Conservation (phyloP, 2,888 invertebrate genomes). For the Platynereis dumerilii region DNA sequence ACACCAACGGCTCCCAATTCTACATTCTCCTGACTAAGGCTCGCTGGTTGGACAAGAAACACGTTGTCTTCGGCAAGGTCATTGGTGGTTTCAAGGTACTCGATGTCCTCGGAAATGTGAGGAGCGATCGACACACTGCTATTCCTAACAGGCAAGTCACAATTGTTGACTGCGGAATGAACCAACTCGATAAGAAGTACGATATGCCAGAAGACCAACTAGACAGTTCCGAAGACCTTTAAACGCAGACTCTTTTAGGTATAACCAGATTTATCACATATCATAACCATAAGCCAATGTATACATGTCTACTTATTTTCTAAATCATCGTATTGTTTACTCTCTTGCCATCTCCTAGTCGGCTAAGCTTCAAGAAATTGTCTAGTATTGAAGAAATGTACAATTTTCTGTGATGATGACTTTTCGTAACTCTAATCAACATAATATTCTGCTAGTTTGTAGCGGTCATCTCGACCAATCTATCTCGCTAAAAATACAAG, state of each 20-base stretch:
- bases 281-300: too few relatives aligned
- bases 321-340: too few relatives aligned
- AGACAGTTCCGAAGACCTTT: constrained; percentile 41
- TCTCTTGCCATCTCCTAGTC: too few relatives aligned
- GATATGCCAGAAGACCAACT: constrained; percentile 49
- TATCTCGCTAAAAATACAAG: too few relatives aligned
- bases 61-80: constrained; percentile 63
- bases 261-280: too few relatives aligned
- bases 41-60: constrained; percentile 61
- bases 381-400: too few relatives aligned
- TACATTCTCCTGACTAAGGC: constrained; percentile 59
- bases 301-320: too few relatives aligned
- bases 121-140: constrained; percentile 45
- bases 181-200: constrained; percentile 50
- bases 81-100: constrained; percentile 54
- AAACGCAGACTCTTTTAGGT: constrained; percentile 11
- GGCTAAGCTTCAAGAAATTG: too few relatives aligned
- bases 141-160: constrained; percentile 51
- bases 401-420: too few relatives aligned
- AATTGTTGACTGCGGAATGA: constrained; percentile 52
- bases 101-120: constrained; percentile 47
- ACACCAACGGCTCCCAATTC: constrained; percentile 64
- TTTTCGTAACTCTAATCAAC: too few relatives aligned
- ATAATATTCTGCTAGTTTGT: too few relatives aligned
- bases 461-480: too few relatives aligned